Evolutionary conservation across 2,888 invertebrate genomes (phyloP).

Genomic region (Acrobeloides nanus): DNA sequence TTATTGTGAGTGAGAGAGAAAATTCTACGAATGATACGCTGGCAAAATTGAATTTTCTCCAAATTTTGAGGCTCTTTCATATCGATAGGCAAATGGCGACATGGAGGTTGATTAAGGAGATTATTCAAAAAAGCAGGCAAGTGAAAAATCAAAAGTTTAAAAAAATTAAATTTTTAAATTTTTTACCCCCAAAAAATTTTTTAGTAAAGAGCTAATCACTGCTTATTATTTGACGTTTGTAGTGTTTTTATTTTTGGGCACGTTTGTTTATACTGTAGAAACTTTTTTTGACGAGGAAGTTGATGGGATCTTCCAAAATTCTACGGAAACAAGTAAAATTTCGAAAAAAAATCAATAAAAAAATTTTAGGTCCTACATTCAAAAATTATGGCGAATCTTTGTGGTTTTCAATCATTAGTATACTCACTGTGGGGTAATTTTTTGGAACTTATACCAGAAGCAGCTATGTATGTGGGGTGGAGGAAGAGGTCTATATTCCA

Average conservation of each 20-base stretch:
- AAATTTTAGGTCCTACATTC: no score
- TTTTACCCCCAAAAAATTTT: no score
- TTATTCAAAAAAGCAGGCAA: conserved; percentile 33
- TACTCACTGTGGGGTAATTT: no score
- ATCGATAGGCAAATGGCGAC: conserved; percentile 41
- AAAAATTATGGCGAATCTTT: conserved; percentile 32
- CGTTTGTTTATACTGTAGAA: conserved; percentile 32
- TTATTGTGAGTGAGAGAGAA: conserved; percentile 27
- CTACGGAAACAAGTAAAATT: no score
- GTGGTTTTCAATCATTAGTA: conserved; percentile 48
- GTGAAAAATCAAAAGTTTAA: no score
- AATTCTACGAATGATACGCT: conserved; percentile 12
- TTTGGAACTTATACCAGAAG: no score
- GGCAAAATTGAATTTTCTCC: conserved; percentile 25
- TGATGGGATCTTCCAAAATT: no score
- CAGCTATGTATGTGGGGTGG: no score
- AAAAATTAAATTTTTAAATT: no score
- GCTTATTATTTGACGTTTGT: conserved; percentile 40
- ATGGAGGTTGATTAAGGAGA: conserved; percentile 35
- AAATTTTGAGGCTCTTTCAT: conserved; percentile 45
- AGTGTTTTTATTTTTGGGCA: conserved; percentile 29
- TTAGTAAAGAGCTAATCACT: conserved; percentile 33
- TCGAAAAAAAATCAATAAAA: no score
- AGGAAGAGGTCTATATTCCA: no score
- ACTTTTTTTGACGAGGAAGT: no score